phyloP scores from a whole-genome alignment of 2,113 vertebrate genomes.

The Gymnarchus niloticus region DNA sequence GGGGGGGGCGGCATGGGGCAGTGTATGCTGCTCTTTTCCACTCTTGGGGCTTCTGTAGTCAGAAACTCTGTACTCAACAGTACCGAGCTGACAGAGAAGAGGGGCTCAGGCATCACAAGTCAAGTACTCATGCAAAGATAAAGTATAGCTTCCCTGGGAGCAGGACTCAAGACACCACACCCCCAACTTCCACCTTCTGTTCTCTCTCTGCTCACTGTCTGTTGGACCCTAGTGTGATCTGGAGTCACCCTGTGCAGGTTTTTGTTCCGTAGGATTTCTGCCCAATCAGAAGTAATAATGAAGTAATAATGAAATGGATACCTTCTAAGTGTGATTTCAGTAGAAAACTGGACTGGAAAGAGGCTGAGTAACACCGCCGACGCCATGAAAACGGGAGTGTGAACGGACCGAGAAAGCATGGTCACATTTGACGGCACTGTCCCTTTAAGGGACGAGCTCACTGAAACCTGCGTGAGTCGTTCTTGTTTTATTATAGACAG shows the following conservation, averaged over 20 bases:
- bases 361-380: no score
- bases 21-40: not conserved
- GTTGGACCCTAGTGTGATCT: not conserved
- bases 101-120: not conserved
- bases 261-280: not conserved
- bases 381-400: no score
- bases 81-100: no score
- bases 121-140: no score
- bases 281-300: no score
- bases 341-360: no score
- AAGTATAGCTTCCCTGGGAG: no score
- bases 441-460: conserved; percentile 49
- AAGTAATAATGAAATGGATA: not conserved
- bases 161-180: not conserved
- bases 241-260: not conserved
- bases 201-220: not conserved
- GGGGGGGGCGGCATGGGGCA: not conserved
- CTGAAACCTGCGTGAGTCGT: conserved; percentile 21
- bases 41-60: not conserved
- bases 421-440: not conserved
- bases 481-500: conserved; percentile 60
- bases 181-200: not conserved
- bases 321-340: not conserved
- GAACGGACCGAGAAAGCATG: not conserved
- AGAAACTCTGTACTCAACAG: not conserved